A percentile compares a stretch with the other conserved stretches of the same genome.
Evolutionary conservation across 2,797 vertebrate genomes (phyloP).

Genomic region (Vespertilio murinus): DNA sequence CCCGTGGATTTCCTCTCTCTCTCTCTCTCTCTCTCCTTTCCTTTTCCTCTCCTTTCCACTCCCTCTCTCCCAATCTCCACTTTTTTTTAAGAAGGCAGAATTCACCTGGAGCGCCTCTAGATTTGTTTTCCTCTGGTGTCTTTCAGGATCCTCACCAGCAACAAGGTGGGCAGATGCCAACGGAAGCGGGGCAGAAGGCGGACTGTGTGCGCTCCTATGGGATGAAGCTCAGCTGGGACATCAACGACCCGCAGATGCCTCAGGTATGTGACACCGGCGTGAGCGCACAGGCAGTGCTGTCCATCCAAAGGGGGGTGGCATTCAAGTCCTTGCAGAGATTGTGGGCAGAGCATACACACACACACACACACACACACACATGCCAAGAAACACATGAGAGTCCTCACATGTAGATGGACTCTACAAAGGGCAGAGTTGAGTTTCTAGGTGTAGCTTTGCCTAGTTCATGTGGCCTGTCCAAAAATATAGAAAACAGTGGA

Average conservation of each 20-base stretch:
- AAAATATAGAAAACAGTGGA: not conserved
- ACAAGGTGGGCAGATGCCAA: constrained; percentile 81
- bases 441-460: not conserved
- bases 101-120: not conserved
- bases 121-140: not conserved
- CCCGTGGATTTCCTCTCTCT: not conserved
- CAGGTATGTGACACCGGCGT: constrained; percentile 85
- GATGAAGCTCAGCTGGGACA: constrained; percentile 97
- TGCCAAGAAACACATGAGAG: no score
- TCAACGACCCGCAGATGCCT: constrained; percentile 96
- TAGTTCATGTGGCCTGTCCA: not conserved
- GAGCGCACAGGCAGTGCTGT: not conserved
- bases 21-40: no score
- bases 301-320: not conserved
- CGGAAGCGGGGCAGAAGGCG: constrained; percentile 81
- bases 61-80: not conserved
- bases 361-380: no score
- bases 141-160: constrained; percentile 1
- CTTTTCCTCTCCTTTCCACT: not conserved
- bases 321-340: not conserved
- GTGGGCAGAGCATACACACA: no score
- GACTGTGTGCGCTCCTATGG: constrained; percentile 81
- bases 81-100: not conserved
- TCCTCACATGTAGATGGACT: not conserved
- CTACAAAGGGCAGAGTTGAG: not conserved